Evolutionary conservation across 2,113 vertebrate genomes (phyloP).

Genomic region (Ptyas mucosa): DNA sequence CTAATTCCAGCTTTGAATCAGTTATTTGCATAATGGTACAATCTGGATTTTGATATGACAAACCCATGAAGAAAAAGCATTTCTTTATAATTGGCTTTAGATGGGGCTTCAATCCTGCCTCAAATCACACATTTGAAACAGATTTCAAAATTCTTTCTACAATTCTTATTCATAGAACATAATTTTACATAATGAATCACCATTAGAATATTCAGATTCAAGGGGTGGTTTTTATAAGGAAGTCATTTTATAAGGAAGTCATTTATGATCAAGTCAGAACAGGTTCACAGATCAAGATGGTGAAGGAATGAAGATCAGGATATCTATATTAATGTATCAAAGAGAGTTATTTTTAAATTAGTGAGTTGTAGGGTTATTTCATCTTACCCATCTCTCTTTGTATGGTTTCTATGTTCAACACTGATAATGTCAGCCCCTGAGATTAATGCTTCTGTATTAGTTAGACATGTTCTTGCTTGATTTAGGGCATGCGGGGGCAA

Average conservation of each 20-base stretch:
- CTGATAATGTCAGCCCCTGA: neutral
- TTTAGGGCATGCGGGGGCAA: neutral
- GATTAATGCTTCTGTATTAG: neutral
- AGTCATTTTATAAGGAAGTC: neutral
- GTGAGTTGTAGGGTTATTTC: neutral
- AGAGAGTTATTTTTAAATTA: neutral
- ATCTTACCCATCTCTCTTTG: neutral
- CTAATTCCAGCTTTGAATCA: neutral
- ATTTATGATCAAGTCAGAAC: neutral
- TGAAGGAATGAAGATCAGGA: neutral
- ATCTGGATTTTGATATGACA: neutral
- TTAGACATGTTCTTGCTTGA: neutral
- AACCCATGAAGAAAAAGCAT: neutral
- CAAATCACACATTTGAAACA: neutral
- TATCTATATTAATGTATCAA: neutral
- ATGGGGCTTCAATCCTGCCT: neutral
- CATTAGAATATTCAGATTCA: neutral
- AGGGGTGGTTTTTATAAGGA: neutral
- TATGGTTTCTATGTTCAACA: neutral
- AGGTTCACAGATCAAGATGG: neutral
- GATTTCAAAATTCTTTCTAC: slow-evolving; percentile 4
- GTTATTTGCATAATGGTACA: neutral
- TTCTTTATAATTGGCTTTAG: neutral
- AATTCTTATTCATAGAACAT: neutral
- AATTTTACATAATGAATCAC: slow-evolving; percentile 16